Conservation (phyloP, 1,140 invertebrate genomes). For the Thalassaphorura encarpata region DNA sequence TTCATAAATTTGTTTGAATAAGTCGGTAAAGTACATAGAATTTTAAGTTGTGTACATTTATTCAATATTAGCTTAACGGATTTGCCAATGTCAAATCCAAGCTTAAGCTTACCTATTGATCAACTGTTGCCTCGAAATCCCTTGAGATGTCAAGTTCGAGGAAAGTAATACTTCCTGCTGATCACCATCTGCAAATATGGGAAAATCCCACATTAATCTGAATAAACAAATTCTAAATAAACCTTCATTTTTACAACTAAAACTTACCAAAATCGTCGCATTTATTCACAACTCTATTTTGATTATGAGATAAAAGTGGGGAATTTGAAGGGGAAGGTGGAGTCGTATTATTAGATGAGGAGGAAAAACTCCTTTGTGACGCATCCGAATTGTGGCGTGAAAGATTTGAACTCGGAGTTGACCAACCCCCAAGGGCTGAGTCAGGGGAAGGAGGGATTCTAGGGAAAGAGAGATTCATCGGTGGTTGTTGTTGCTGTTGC, state of each 20-base stretch:
- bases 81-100: background rate
- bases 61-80: too few relatives aligned
- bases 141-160: slow-evolving; percentile 50
- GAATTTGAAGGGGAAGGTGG: slow-evolving; percentile 68
- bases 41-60: too few relatives aligned
- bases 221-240: slow-evolving; percentile 9
- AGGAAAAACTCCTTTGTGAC: slow-evolving; percentile 60
- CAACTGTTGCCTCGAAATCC: slow-evolving; percentile 74
- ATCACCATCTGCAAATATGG: slow-evolving; percentile 31
- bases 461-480: slow-evolving; percentile 65
- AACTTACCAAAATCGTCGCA: slow-evolving; percentile 30
- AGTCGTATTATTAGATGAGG: slow-evolving; percentile 44
- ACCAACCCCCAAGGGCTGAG: slow-evolving; percentile 42
- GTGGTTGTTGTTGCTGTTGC: slow-evolving; percentile 28
- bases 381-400: slow-evolving; percentile 83
- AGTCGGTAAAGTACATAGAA: too few relatives aligned
- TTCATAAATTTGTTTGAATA: too few relatives aligned
- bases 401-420: slow-evolving; percentile 56
- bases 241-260: background rate
- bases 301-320: slow-evolving; percentile 54
- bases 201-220: slow-evolving; percentile 8
- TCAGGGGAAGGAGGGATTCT: slow-evolving; percentile 59
- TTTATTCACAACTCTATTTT: slow-evolving; percentile 31
- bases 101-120: slow-evolving; percentile 50
- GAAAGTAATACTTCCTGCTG: slow-evolving; percentile 41